Evolutionary conservation across 1,140 invertebrate species (phyloP), one percentile per base, ranked within the genome.

Genomic region (Elysia chlorotica): DNA sequence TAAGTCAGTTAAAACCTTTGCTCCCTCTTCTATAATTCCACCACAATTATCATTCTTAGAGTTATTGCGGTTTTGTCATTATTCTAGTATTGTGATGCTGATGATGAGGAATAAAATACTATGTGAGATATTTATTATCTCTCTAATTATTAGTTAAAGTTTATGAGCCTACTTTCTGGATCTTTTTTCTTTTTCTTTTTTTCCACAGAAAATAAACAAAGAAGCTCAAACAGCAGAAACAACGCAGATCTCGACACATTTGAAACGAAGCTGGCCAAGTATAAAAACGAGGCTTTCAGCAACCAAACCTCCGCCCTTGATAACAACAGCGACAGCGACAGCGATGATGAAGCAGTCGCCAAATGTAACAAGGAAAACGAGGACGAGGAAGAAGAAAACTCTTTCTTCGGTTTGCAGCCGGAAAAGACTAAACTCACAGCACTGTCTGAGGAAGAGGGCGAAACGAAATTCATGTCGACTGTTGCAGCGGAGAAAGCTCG

Each of bases 381-480:
- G 25, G 59, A 54, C 21, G 37, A 56, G 31, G 28, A 10, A 3
- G n/a, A 57, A 4, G 53, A 28, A 2, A 28, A 57, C 30, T 56
- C 53, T 14, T 57, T 57, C 30, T 69, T 69, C 56, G 41, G 41
- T 31, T 28, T 10, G 17, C 66, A 69, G 25, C 35, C 65, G 33
- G 35, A 19, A 25, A 71, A 69, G 14, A 35, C 68, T 10, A 69
- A 67, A 30, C 73, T 82, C 10, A 74, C 62, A 19, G 81, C 81
- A 14, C n/a, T 82, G 21, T 53, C 72, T 1, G 79, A 80, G 5
- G 65, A 78, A 2, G 78, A 83, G 35, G 68, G 80, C n/a, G 82
- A 83, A 35, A 74, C 53, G 21, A 75, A 75, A n/a, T 85, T 75
- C 69, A 81, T 83, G 79, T 74, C 71, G 19, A 79, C 77, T 59